These are phyloP conservation scores for Chelonoidis abingdonii DNA, from an alignment of 2,113 vertebrate species.

Conservation along the genomic window DNA sequence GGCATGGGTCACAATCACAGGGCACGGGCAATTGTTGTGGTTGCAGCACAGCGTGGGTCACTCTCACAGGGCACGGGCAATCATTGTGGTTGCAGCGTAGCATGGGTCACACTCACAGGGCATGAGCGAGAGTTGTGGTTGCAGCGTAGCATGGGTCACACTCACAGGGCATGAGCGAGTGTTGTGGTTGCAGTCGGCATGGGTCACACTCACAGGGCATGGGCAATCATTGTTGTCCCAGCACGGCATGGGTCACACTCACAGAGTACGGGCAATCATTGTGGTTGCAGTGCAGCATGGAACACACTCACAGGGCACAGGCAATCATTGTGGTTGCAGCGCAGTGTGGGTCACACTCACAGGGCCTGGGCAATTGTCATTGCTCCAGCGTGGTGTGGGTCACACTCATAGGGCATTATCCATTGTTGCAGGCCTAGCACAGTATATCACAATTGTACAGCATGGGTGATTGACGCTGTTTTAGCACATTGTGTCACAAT, in stretches of 20 bases:
- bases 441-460: neutral
- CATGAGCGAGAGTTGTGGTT: too few relatives aligned
- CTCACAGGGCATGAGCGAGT: too few relatives aligned
- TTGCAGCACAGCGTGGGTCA: fast-evolving
- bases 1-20: too few relatives aligned
- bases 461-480: neutral
- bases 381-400: too few relatives aligned
- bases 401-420: neutral
- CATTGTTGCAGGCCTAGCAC: neutral
- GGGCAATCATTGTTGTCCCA: fast-evolving
- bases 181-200: too few relatives aligned
- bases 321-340: too few relatives aligned
- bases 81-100: fast-evolving
- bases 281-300: fast-evolving
- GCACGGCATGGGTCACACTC: too few relatives aligned
- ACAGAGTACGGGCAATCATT: too few relatives aligned
- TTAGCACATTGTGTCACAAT: neutral
- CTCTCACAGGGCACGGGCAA: too few relatives aligned
- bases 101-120: neutral
- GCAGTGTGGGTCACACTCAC: fast-evolving
- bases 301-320: neutral
- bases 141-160: neutral
- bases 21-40: fast-evolving
- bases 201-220: too few relatives aligned
- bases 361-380: too few relatives aligned